Percentiles rank a stretch among this genome's conserved stretches.
phyloP scores from a whole-genome alignment of 1,140 invertebrate species.

The Drosophila sp. region DNA sequence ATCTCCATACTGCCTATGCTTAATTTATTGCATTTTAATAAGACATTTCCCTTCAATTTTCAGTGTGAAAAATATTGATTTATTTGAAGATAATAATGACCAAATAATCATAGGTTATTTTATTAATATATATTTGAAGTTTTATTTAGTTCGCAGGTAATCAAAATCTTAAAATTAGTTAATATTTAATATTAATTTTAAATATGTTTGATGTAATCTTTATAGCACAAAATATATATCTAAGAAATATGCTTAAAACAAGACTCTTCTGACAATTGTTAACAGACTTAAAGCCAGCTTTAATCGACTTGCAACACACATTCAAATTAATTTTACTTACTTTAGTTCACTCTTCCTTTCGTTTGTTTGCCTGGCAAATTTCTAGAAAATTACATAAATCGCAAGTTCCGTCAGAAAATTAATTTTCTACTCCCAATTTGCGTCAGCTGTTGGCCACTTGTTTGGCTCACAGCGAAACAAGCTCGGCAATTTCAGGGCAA shows the following conservation, averaged over 20 bases:
- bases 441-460: constrained; percentile 46
- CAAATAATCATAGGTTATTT: constrained; percentile 3
- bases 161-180: too few relatives aligned
- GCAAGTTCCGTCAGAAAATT: constrained; percentile 1
- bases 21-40: constrained; percentile 51
- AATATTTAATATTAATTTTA: too few relatives aligned
- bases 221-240: too few relatives aligned
- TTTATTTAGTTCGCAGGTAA: too few relatives aligned
- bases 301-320: not conserved
- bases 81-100: not conserved
- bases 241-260: too few relatives aligned
- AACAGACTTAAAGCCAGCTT: not conserved
- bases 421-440: constrained; percentile 8
- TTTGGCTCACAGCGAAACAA: constrained; percentile 37
- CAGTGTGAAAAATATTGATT: not conserved
- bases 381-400: constrained; percentile 14
- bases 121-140: not conserved
- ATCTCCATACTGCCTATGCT: constrained; percentile 5
- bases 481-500: constrained; percentile 37
- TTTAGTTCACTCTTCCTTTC: not conserved
- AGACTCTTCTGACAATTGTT: too few relatives aligned
- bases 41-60: constrained; percentile 40
- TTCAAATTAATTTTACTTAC: not conserved
- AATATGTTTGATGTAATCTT: too few relatives aligned
- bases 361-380: not conserved